Evolutionary conservation across 2,888 invertebrate genomes (phyloP).

Genomic region (Oithona nana): DNA sequence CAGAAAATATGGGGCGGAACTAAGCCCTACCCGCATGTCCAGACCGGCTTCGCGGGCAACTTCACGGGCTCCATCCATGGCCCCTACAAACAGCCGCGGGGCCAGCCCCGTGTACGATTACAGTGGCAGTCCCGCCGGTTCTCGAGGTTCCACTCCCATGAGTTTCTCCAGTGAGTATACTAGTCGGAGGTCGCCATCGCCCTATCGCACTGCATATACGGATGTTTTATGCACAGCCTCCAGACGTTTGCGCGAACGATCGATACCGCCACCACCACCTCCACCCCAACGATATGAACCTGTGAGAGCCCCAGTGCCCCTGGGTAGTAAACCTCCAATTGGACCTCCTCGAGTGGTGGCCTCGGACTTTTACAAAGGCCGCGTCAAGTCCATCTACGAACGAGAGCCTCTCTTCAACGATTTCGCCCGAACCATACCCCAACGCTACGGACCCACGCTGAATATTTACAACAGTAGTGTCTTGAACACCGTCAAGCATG

Average conservation of each 20-base stretch:
- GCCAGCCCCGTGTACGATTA: background rate
- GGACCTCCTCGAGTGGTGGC: background rate
- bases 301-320: background rate
- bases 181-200: background rate
- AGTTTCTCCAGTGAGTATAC: background rate
- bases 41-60: background rate
- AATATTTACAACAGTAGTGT: background rate
- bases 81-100: background rate
- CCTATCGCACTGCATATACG: background rate
- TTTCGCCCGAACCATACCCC: background rate
- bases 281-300: background rate
- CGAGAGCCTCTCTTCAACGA: slow-evolving; percentile 2
- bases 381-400: slow-evolving; percentile 5
- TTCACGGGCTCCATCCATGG: background rate
- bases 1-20: background rate
- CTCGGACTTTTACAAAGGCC: background rate
- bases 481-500: background rate
- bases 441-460: background rate
- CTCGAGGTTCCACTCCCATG: background rate
- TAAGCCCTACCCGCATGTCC: background rate
- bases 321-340: background rate
- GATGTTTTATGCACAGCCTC: background rate
- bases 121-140: background rate
- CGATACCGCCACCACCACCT: background rate
- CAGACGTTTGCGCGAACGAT: background rate